Percentiles rank a stretch among this genome's conserved stretches.
Conservation (phyloP, 35 echinoderm and acorn worm genomes). For the Holothuria glaberrima region DNA sequence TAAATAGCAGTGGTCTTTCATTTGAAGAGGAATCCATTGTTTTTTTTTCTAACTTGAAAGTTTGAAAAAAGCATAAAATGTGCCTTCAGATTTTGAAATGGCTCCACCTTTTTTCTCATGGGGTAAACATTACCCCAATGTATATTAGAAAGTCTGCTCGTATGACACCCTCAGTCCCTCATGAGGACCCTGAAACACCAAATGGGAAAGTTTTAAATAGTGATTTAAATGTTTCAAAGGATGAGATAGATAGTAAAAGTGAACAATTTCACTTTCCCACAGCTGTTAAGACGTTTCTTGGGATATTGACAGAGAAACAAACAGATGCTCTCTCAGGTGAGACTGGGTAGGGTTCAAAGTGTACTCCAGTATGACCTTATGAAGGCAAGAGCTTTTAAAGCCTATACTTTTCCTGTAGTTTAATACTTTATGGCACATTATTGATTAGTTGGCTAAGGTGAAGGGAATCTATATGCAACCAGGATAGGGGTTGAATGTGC, state of each 20-base stretch:
- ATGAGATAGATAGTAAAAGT: neutral
- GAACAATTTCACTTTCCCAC: neutral
- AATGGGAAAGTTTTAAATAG: neutral
- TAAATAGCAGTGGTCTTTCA: no score
- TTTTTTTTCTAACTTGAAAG: no score
- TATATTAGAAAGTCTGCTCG: slow-evolving; percentile 10
- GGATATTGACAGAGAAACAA: neutral
- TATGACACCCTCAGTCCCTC: neutral
- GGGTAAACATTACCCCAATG: slow-evolving; percentile 21
- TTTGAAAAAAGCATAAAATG: neutral
- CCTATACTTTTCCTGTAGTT: no score
- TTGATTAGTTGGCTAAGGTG: no score
- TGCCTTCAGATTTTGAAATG: slow-evolving; percentile 29
- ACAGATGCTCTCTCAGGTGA: neutral
- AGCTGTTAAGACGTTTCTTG: neutral
- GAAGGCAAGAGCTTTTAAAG: no score
- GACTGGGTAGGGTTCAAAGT: no score
- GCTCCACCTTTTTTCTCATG: slow-evolving; percentile 30
- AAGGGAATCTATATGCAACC: no score
- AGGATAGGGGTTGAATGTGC: no score
- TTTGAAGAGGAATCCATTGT: no score
- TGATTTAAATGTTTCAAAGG: neutral
- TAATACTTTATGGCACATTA: no score
- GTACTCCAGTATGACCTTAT: no score
- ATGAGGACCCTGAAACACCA: no score